A percentile compares a stretch with the other conserved stretches of the same genome.
phyloP scores from a whole-genome alignment of 2,888 invertebrate species.

The Zonitis immaculata region DNA sequence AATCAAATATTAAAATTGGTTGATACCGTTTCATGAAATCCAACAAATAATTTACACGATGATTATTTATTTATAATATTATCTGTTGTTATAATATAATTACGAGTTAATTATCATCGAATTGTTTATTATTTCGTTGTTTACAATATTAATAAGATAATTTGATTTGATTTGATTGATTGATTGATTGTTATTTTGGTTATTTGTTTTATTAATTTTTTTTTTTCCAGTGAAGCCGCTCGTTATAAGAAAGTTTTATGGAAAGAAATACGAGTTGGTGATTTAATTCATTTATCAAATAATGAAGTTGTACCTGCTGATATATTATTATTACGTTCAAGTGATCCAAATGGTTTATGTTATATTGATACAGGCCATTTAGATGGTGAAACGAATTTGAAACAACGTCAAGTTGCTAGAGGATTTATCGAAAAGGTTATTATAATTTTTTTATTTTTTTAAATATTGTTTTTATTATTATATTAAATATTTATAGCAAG shows the following conservation, averaged over 20 bases:
- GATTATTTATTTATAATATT: too few relatives aligned
- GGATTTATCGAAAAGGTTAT: conserved; percentile 73
- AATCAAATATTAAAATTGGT: too few relatives aligned
- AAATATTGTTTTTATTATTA: conserved; percentile 6
- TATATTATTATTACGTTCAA: conserved; percentile 81
- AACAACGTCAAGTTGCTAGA: conserved; percentile 81
- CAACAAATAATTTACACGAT: too few relatives aligned
- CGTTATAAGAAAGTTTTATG: conserved; percentile 82
- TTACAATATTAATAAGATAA: too few relatives aligned
- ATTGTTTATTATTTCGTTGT: too few relatives aligned
- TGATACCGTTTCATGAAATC: too few relatives aligned
- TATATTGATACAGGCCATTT: conserved; percentile 95
- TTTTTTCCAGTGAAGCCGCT: conserved; percentile 61
- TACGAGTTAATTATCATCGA: too few relatives aligned
- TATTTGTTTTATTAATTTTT: too few relatives aligned
- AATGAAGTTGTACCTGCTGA: conserved; percentile 97
- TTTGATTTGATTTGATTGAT: background rate
- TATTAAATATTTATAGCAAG: conserved; percentile 52
- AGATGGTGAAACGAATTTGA: conserved; percentile 94
- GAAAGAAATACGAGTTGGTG: conserved; percentile 89
- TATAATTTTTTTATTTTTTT: conserved; percentile 4
- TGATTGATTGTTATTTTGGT: too few relatives aligned
- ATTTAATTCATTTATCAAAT: conserved; percentile 91
- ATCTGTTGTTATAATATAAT: too few relatives aligned
- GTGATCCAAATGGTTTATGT: conserved; percentile 83